Percentiles rank a stretch among this genome's conserved stretches.
Evolutionary conservation across 1,140 invertebrate genomes (phyloP).

Genomic region (Drosophila parabipectinata): DNA sequence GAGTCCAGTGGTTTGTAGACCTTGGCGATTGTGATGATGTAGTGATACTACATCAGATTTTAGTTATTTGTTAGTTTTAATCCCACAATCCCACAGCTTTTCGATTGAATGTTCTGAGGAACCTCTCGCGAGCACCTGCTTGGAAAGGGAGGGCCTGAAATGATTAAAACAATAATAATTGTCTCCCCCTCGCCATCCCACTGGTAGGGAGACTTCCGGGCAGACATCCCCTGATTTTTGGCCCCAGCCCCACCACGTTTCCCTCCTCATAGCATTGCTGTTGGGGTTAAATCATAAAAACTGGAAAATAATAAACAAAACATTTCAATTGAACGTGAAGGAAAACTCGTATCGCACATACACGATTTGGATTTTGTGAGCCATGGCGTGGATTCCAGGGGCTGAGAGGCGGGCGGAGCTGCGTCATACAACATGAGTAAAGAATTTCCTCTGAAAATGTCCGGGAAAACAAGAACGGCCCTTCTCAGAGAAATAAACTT

Average conservation of each 20-base stretch:
- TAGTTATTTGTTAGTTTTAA: no score
- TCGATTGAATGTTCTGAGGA: slow-evolving; percentile 27
- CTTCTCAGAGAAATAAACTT: slow-evolving; percentile 21
- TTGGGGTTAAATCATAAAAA: slow-evolving; percentile 82
- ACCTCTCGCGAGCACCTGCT: slow-evolving; percentile 53
- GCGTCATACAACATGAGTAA: slow-evolving; percentile 25
- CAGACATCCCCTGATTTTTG: slow-evolving; percentile 22
- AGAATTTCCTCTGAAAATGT: slow-evolving; percentile 62
- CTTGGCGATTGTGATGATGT: no score
- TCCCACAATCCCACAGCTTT: neutral
- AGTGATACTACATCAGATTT: no score
- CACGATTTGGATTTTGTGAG: slow-evolving; percentile 60
- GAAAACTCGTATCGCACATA: slow-evolving; percentile 75
- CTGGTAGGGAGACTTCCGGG: slow-evolving; percentile 75
- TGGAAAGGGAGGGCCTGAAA: slow-evolving; percentile 16
- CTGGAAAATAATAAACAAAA: slow-evolving; percentile 80
- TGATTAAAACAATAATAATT: slow-evolving; percentile 57
- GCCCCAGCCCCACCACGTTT: slow-evolving; percentile 15
- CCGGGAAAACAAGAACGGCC: slow-evolving; percentile 59
- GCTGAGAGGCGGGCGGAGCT: neutral
- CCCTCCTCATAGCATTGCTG: neutral
- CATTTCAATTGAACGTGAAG: slow-evolving; percentile 80
- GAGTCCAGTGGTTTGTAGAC: no score
- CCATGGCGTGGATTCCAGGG: neutral
- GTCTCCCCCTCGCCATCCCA: slow-evolving; percentile 12